phyloP scores from a whole-genome alignment of 2,888 invertebrate species.

The Nowickia ferox region DNA sequence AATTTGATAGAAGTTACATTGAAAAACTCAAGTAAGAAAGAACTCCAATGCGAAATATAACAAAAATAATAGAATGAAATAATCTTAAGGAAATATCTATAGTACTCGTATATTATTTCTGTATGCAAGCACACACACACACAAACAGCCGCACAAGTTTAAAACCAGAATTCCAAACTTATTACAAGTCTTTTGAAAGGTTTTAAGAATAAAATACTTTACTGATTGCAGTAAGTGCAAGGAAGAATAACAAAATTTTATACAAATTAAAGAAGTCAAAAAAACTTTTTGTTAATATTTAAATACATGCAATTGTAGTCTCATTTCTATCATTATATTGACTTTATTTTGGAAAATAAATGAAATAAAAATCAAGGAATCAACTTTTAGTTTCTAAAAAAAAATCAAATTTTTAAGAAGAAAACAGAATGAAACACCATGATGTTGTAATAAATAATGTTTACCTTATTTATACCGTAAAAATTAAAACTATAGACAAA shows the following conservation, averaged over 20 bases:
- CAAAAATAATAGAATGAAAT: constrained; percentile 27
- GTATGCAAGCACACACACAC: background rate
- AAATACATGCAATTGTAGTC: constrained; percentile 16
- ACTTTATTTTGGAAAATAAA: constrained; percentile 1
- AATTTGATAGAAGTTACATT: constrained; percentile 43
- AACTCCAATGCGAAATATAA: background rate
- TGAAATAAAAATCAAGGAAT: background rate
- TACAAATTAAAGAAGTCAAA: constrained; percentile 4
- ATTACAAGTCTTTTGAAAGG: background rate
- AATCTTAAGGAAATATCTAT: constrained; percentile 1
- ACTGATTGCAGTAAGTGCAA: background rate
- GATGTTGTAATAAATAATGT: no score
- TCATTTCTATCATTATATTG: background rate
- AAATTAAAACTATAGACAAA: no score
- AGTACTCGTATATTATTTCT: background rate
- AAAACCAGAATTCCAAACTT: background rate
- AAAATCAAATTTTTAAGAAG: background rate
- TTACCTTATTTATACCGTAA: no score
- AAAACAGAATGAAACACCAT: background rate
- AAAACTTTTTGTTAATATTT: constrained; percentile 15
- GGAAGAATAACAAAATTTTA: background rate
- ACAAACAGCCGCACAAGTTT: background rate
- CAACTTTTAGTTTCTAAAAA: background rate
- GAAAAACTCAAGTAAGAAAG: background rate
- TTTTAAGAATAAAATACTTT: background rate